phyloP scores from a whole-genome alignment of 2,113 vertebrate genomes.

The Leptocoma aspasia region DNA sequence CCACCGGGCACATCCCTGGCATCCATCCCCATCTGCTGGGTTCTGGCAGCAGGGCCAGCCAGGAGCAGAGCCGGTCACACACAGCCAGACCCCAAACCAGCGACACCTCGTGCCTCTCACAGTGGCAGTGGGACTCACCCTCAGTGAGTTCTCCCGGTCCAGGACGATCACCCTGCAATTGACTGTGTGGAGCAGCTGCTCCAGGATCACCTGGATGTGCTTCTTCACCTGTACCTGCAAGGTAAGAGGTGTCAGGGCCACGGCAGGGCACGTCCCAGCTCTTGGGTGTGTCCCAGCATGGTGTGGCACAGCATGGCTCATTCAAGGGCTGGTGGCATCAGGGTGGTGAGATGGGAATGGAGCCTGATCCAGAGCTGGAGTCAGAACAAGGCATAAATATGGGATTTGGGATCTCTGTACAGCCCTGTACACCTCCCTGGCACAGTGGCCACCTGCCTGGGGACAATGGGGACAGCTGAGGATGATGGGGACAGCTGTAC shows the following conservation, averaged over 20 bases:
- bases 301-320: background rate
- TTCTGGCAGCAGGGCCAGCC: background rate
- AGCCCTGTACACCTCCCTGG: background rate
- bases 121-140: constrained; percentile 5
- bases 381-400: background rate
- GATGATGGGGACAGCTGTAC: background rate
- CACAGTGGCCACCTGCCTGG: background rate
- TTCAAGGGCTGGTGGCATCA: background rate
- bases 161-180: constrained; percentile 42
- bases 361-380: background rate
- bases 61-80: background rate
- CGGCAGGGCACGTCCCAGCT: background rate
- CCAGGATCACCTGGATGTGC: constrained; percentile 47
- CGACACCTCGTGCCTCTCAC: too few species aligned
- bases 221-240: constrained; percentile 30
- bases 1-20: background rate
- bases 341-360: background rate
- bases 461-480: background rate
- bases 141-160: constrained; percentile 27
- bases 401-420: background rate
- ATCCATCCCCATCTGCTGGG: background rate
- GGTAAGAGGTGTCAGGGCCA: background rate
- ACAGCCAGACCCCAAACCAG: rapidly evolving
- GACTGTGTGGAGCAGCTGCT: constrained; percentile 10
- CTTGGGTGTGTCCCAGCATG: background rate